phyloP scores from a whole-genome alignment of 1,140 invertebrate genomes.

The Drosophila sulfurigaster region DNA sequence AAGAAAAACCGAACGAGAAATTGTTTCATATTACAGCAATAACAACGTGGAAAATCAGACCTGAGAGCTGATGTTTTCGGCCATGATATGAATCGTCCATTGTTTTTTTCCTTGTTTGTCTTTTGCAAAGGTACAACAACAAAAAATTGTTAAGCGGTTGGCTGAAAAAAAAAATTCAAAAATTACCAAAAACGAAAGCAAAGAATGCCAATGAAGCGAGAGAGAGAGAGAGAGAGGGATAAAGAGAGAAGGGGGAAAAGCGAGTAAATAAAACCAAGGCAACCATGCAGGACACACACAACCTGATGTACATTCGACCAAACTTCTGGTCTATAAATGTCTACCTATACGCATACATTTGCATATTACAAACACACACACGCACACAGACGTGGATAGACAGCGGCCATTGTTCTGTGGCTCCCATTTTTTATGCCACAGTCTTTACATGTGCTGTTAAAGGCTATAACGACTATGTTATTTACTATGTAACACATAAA shows the following conservation, averaged over 20 bases:
- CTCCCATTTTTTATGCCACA: constrained; percentile 43
- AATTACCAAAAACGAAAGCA: constrained; percentile 52
- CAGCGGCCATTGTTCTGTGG: constrained; percentile 49
- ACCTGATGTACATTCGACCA: constrained; percentile 48
- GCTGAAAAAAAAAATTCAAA: constrained; percentile 33
- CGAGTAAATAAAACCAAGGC: constrained; percentile 73
- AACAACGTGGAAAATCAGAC: constrained; percentile 73
- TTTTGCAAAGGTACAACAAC: constrained; percentile 20
- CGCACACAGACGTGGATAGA: constrained; percentile 36
- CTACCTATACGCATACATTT: constrained; percentile 63
- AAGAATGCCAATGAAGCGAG: constrained; percentile 8
- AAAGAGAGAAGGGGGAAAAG: constrained; percentile 13
- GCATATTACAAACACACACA: constrained; percentile 50
- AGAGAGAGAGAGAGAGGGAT: neutral
- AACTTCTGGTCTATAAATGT: constrained; percentile 81
- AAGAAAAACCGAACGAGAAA: constrained; percentile 32
- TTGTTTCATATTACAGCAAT: constrained; percentile 79
- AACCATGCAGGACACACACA: constrained; percentile 49
- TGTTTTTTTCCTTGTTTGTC: constrained; percentile 23
- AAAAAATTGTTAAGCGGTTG: constrained; percentile 53
- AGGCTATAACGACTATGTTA: constrained; percentile 48
- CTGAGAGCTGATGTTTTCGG: constrained; percentile 42
- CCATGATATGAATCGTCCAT: constrained; percentile 57
- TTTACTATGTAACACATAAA: constrained; percentile 43
- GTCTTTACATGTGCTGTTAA: constrained; percentile 24